Base-by-base conservation (phyloP, 2,888 invertebrate genomes). In the Conomelus anceps region DNA sequence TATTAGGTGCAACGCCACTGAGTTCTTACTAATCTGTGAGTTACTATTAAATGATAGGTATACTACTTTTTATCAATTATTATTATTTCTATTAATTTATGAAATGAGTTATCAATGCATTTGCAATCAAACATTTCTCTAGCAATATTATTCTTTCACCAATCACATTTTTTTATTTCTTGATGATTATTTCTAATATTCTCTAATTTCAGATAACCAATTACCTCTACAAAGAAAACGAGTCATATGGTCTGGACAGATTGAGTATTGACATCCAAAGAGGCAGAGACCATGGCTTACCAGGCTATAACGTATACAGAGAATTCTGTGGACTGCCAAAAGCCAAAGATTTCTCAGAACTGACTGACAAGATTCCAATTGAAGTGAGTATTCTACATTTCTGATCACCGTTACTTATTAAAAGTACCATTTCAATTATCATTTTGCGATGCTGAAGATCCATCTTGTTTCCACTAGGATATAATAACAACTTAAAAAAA, bases 221-320 rank as follows among this genome's bases (percentile, higher is more conserved):
- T 85, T 41, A 85, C n/a, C 20, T 90, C 22, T 89, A 87, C 88
- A 89, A 85, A 11, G 88, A 86, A 13, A 87, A 87, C 23, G 22
- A 85, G 22, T 23, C 41, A 20, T 90, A 88, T 41, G 96, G 96
- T 20, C 93, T 96, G 90, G 97, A 97, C 92, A 94, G 95, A 3
- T 92, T 97, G 86, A 96, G 97, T 22, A 94, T 97, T 88, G 97
- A 97, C 92, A 94, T 97, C 22, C 97, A 97, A 92, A 94, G 97
- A 89, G 97, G 97, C 1, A 94, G 97, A 84, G 97, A 97, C 93
- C 97, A 97, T 93, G 97, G 97, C 0, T 92, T 97, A 84, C 96
- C 96, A 6, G 95, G 95, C 0, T 97, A 97, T 93, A 94, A 94
- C 87, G 94, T 95, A 89, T 97, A 95, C 93, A 94, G 97, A 23